Evolutionary conservation across 1,140 invertebrate genomes (phyloP), one percentile per base, ranked within the genome.

Genomic region (Drosophila baimaii): DNA sequence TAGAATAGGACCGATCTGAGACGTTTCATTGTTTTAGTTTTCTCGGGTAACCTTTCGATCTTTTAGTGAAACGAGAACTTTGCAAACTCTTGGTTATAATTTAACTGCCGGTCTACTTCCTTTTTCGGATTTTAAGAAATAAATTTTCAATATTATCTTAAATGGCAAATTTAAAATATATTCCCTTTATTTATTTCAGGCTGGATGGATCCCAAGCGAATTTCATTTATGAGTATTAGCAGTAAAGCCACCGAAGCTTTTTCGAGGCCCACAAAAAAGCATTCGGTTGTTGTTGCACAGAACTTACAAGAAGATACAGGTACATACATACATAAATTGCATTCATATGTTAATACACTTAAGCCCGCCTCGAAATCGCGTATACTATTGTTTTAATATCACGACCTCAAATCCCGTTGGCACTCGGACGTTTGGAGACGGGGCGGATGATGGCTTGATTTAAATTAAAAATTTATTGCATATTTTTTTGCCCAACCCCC

Each of bases 391-490:
- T 52, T 33, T 41, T 64, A 41, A 39, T 57, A 37, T 15, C 43
- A n/a, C 37, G 33, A 17, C 29, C 58, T 41, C 58, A 47, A 75
- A 65, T 49, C 52, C 69, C 65, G 15, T 49, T 58, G 25, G 33
- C 43, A 19, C 43, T 29, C 64, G 64, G 33, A 21, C 23, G 9
- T 33, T 35, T 19, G 25, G 46, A 23, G 46, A 6, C 33, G 23
- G 33, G 39, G 63, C 62, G 54, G 19, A 35, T 65, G 77, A 77
- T 84, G 73, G 77, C 84, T 88, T 88, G 84, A 84, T 88, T 88
- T 88, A 88, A 88, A 88, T 88, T 89, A 89, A 88, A 88, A 88
- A 88, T 88, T 75, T 88, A 88, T 88, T 88, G 84, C 84, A 89
- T 84, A 89, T 86, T 83, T 88, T 88, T 88, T 80, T 89, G 80